Base-by-base conservation (phyloP, 2,888 invertebrate species). In the Piscicola geometra region DNA sequence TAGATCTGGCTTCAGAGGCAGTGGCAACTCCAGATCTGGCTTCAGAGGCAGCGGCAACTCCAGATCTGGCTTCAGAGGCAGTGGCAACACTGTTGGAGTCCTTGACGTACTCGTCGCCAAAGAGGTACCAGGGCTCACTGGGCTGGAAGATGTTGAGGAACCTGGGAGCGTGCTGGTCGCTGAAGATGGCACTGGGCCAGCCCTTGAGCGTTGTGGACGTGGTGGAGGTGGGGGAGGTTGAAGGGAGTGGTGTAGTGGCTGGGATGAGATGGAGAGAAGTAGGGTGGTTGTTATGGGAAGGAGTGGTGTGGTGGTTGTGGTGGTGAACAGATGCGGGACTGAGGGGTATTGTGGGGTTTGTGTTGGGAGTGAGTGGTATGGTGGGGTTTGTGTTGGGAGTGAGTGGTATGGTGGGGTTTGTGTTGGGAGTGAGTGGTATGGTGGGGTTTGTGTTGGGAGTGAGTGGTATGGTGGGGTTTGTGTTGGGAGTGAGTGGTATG, bases 151-250 rank as follows among this genome's bases (percentile, higher is more conserved):
- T n/a, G n/a, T 73, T 73, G 25, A 30, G n/a, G 25, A 1, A 33
- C 35, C 33, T 64, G n/a, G 33, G 30, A 25, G n/a, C n/a, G 30
- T 56, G 32, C 5, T 52, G 33, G 15, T 60, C 60, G 25, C 35
- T 32, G 64, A 64, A 73, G 25, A 73, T 33, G 28, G 73, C 60
- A n/a, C 35, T 33, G 1, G 73, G 73, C 73, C 73, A 73, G 15
- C n/a, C 73, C n/a, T 32, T 47, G 9, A 25, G 21, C 25, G 60
- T 56, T 25, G 5, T 56, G 25, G 60, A 18, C 3, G 60, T 21
- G 21, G 60, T n/a, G 3, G 60, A 18, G 25, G 60, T 25, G 3
- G 60, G n/a, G n/a, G 60, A 56, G n/a, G 60, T 21, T 5, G 60
- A 18, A 25, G 60, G 9, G 41, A 15, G 41, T 41, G 41, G 9